Base-by-base conservation (phyloP, 2,888 invertebrate species). In the Gasteruption jaculator region DNA sequence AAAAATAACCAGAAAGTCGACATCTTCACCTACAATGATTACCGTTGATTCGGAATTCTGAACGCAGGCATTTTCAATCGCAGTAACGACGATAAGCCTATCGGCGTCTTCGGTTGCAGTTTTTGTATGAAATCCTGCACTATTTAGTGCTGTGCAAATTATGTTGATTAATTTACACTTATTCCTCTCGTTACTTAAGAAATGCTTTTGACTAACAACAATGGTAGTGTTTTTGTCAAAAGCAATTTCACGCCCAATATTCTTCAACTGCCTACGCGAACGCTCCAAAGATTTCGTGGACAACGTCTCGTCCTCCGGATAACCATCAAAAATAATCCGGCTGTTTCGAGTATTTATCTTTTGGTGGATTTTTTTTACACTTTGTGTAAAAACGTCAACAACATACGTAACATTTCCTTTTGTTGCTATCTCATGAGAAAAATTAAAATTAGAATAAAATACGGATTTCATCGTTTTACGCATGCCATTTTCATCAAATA, bases 1-100 rank as follows among this genome's bases (percentile, higher is more conserved):
- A 18, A 56, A 53, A 48, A 57, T 45, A 30, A 59, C 53, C 27
- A 59, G 49, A 34, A 57, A 43, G 46, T 60, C 56, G 35, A 54
- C 46, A 49, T 57, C 56, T 46, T 56, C 41, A 20, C 53, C 53
- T 44, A 56, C 56, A 48, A 55, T 49, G 27, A 58, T 51, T 21
- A 53, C 48, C 30, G 49, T 51, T 48, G 47, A 49, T 41, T 53
- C 48, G 35, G 41, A 48, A 47, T 50, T 35, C 14, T 14, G 20
- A n/a, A n/a, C n/a, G 30, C 38, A 50, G 22, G 53, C 50, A 42
- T 49, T 43, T 36, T 55, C 48, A 3, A 54, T 51, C 31, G 52
- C 45, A 26, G 53, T 53, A 15, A 45, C 49, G 40, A 57, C 48
- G 20, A 56, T 54, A 10, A 45, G 24, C 29, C 43, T 46, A 47